Conservation (phyloP, 2,797 vertebrate genomes). For the Micromesistius poutassou region DNA sequence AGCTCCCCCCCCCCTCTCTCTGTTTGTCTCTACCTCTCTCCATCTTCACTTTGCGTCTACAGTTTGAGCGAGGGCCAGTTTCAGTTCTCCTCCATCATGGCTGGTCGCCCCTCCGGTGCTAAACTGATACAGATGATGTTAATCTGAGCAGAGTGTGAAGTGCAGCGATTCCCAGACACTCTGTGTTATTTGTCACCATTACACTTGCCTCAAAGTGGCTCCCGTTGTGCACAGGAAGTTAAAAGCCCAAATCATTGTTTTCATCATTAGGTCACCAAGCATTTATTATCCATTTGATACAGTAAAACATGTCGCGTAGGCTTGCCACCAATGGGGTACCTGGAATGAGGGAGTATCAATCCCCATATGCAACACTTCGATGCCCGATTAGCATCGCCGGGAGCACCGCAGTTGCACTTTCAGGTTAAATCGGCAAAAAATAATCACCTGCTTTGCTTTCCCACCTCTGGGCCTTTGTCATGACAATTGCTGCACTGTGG, state of each 20-base stretch:
- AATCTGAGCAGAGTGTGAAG: slow-evolving; percentile 73
- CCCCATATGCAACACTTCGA: slow-evolving; percentile 69
- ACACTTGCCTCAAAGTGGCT: slow-evolving; percentile 61
- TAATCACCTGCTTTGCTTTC: slow-evolving; percentile 11
- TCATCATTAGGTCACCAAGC: slow-evolving; percentile 61
- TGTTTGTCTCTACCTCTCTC: not conserved
- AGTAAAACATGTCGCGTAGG: slow-evolving; percentile 72
- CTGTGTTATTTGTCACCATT: slow-evolving; percentile 78
- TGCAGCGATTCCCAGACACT: slow-evolving; percentile 65
- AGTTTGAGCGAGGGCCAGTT: too few species aligned
- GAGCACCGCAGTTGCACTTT: slow-evolving; percentile 56
- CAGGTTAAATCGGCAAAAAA: slow-evolving; percentile 57
- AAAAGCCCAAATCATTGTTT: slow-evolving; percentile 78
- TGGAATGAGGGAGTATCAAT: slow-evolving; percentile 67
- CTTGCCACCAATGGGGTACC: slow-evolving; percentile 49
- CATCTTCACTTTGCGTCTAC: not conserved
- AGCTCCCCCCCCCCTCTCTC: not conserved
- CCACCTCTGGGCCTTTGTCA: slow-evolving; percentile 19
- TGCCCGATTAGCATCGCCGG: slow-evolving; percentile 57
- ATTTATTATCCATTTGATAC: slow-evolving; percentile 69
- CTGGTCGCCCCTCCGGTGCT: slow-evolving; percentile 58
- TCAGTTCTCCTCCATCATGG: slow-evolving; percentile 6
- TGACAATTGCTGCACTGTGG: slow-evolving; percentile 16
- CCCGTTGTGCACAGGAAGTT: slow-evolving; percentile 65
- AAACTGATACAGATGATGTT: slow-evolving; percentile 82